Base-by-base conservation (phyloP, 37 sponge, comb jelly and placozoan species). In the Aplysina aerophoba region DNA sequence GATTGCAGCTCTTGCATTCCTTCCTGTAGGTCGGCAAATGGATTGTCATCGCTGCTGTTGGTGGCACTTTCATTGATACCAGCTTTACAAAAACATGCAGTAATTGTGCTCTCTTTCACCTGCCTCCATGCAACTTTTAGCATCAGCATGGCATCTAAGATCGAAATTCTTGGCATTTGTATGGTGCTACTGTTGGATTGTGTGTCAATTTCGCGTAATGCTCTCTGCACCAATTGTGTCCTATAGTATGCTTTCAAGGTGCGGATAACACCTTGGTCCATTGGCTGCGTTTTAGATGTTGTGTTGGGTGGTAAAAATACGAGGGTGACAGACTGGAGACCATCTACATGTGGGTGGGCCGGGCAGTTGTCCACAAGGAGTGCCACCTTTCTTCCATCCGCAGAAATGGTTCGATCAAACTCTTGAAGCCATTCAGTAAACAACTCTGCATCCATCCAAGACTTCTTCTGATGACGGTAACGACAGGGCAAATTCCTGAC, bases 181-280 rank as follows among this genome's bases (percentile, higher is more conserved):
- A n/a, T n/a, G n/a, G n/a, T n/a, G n/a, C n/a, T n/a, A n/a, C n/a
- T n/a, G n/a, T n/a, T n/a, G n/a, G n/a, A n/a, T n/a, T n/a, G n/a
- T n/a, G n/a, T n/a, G n/a, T n/a, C n/a, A n/a, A n/a, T n/a, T n/a
- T n/a, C n/a, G n/a, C n/a, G n/a, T n/a, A n/a, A n/a, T n/a, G n/a
- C n/a, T n/a, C n/a, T n/a, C 74, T 73, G 74, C 37, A 73, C 14
- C 33, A 73, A 41, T 19, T 21, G 37, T 30, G 33, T 37, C 37
- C 74, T 22, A 41, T 73, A 73, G 74, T 73, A 21, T 73, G 40
- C 37, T 30, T 73, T 73, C 21, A 73, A 73, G 37, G 40, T 38
- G 40, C 74, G 74, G 40, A 73, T 73, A 37, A 73, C 37, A 41
- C 74, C 74, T 73, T 73, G 74, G 37, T 73, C 74, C 33, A 37